phyloP scores from a whole-genome alignment of 2,888 invertebrate species.

The Chrysolina haemoptera region DNA sequence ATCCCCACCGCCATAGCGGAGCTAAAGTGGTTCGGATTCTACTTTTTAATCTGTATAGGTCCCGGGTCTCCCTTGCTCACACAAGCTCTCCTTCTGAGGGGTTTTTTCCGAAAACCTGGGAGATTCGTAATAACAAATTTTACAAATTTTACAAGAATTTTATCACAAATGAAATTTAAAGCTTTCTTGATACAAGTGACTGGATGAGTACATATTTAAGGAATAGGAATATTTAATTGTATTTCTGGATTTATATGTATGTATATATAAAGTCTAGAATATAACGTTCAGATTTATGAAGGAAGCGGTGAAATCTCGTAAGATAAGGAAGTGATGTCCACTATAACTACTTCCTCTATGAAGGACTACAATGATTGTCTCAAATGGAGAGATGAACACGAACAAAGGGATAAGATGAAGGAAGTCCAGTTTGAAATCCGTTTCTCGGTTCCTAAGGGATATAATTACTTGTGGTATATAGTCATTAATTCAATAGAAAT shows the following conservation, averaged over 20 bases:
- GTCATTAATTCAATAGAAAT: background rate
- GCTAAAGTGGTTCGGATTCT: no score
- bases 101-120: no score
- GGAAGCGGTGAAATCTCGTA: background rate
- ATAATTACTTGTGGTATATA: background rate
- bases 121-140: no score
- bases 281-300: background rate
- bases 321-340: constrained; percentile 8
- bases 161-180: no score
- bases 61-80: no score
- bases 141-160: no score
- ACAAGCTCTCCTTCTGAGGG: no score
- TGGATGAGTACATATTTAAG: no score
- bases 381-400: constrained; percentile 53
- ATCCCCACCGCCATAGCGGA: no score
- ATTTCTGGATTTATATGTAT: background rate
- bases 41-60: no score
- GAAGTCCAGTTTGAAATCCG: constrained; percentile 60
- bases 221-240: background rate
- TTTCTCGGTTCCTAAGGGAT: constrained; percentile 2
- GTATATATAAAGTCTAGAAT: background rate
- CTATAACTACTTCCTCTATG: constrained; percentile 26
- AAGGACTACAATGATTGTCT: constrained; percentile 56
- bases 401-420: constrained; percentile 61
- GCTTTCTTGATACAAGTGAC: no score